Conservation (phyloP, 2,797 vertebrate genomes). For the Alectoris magna region DNA sequence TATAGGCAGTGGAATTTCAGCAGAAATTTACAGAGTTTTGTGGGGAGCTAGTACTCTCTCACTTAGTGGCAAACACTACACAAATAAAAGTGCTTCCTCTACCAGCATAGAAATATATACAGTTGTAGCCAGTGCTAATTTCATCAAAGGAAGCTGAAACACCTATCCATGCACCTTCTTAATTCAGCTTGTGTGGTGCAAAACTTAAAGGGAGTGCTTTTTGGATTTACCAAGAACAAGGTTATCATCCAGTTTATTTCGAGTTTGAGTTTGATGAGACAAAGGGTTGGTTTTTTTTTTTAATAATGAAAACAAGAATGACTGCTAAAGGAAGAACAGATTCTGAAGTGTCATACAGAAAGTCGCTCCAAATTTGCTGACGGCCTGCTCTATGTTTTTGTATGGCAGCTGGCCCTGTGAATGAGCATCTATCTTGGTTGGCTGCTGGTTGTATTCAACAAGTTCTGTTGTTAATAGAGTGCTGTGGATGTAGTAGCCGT, state of each 20-base stretch:
- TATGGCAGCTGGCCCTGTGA: not conserved
- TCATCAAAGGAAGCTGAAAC: not conserved
- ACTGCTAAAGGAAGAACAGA: not conserved
- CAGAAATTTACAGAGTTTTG: not conserved
- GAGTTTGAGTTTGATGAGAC: not conserved
- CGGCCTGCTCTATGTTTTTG: not conserved
- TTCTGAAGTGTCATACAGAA: not conserved
- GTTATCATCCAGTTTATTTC: not conserved
- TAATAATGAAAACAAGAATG: not conserved
- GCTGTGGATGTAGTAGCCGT: not conserved
- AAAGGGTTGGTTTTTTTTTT: not conserved
- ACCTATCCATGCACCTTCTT: not conserved
- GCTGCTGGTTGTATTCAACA: not conserved
- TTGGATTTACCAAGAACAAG: not conserved
- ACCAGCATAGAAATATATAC: not conserved
- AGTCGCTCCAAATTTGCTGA: not conserved
- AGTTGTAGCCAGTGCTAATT: not conserved
- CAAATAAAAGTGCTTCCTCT: not conserved
- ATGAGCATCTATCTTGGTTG: fast-evolving
- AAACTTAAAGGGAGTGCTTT: not conserved
- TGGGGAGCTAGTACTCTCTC: not conserved
- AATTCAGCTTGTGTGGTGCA: not conserved
- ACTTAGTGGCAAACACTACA: not conserved
- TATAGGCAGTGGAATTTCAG: not conserved
- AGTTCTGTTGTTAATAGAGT: not conserved